Evolutionary conservation across 2,113 vertebrate genomes (phyloP).

Genomic region (Barbus barbus): DNA sequence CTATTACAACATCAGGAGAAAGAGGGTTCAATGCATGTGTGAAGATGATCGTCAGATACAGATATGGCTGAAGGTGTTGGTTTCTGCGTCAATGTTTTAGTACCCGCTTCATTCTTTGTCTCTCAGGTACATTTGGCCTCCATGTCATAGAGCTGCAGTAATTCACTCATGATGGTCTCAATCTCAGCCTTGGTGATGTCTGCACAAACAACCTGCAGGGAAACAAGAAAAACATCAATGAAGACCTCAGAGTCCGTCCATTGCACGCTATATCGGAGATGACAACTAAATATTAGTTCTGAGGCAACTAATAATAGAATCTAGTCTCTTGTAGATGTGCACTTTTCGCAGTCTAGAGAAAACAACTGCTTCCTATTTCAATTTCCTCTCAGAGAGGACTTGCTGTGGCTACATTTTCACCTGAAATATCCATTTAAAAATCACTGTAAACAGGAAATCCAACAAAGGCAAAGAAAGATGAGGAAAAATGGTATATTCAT

Average conservation of each 20-base stretch:
- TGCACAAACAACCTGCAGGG: constrained; percentile 80
- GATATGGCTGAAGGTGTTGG: background rate
- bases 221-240: constrained; percentile 3
- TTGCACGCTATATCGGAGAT: background rate
- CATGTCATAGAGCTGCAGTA: constrained; percentile 85
- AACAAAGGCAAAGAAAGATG: background rate
- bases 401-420: background rate
- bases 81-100: constrained; percentile 6
- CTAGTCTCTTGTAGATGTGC: background rate
- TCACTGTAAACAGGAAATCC: background rate
- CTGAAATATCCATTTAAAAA: background rate
- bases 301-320: background rate
- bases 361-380: background rate
- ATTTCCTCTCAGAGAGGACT: background rate
- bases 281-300: constrained; percentile 6
- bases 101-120: background rate
- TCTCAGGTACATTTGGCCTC: constrained; percentile 82
- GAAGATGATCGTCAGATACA: background rate
- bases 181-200: constrained; percentile 79
- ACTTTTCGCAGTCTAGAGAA: background rate
- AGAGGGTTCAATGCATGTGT: background rate
- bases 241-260: background rate
- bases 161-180: constrained; percentile 80
- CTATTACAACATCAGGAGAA: background rate
- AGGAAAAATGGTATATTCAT: too few relatives aligned